A percentile compares a stretch with the other conserved stretches of the same genome.
Evolutionary conservation across 2,113 vertebrate species (phyloP).

Genomic region (Neolamprologus fasciatus): DNA sequence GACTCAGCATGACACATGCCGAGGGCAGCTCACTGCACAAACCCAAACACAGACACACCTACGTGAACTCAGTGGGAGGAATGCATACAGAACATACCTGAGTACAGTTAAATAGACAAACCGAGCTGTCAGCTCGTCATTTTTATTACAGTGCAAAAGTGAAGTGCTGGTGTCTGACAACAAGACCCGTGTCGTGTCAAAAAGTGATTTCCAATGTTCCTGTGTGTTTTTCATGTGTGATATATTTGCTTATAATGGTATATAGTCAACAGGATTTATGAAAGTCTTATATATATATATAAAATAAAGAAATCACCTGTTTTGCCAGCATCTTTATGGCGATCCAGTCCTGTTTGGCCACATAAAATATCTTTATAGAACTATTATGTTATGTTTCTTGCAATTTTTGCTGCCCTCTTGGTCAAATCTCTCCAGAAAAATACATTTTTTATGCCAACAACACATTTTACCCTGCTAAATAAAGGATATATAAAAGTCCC

Average conservation of each 20-base stretch:
- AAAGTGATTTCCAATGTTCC: background rate
- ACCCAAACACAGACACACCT: background rate
- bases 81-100: conserved; percentile 1
- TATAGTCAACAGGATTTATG: background rate
- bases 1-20: background rate
- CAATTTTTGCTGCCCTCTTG: background rate
- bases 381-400: background rate
- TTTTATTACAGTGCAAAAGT: background rate
- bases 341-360: background rate
- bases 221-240: background rate
- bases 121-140: background rate
- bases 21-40: background rate
- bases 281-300: background rate
- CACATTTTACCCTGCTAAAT: background rate
- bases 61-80: background rate
- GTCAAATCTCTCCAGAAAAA: background rate
- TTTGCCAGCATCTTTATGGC: background rate
- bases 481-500: background rate
- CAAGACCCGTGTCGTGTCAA: background rate
- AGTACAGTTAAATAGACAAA: background rate
- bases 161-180: background rate
- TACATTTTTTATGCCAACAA: background rate
- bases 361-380: background rate
- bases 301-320: background rate
- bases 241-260: background rate